These are phyloP conservation scores for Pygocentrus nattereri DNA, from an alignment of 2,797 vertebrate genomes.

Conservation along the genomic window DNA sequence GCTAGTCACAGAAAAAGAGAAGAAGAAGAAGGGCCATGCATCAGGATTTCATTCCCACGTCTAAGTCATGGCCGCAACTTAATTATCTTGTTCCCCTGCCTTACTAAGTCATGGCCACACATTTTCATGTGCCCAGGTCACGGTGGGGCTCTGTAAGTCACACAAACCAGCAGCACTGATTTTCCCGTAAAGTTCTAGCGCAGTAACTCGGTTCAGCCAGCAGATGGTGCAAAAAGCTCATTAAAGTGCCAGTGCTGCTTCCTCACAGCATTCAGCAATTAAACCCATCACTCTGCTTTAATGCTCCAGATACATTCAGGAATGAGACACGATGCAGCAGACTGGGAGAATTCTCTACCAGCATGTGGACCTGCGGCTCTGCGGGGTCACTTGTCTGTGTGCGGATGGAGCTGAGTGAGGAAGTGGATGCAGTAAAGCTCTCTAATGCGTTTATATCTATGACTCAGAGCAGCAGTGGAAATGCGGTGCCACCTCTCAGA, in stretches of 20 bases:
- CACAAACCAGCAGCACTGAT: no score
- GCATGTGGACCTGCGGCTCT: no score
- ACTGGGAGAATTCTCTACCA: background rate
- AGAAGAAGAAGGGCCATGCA: no score
- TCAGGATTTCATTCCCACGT: no score
- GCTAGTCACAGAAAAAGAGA: no score
- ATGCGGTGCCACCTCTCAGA: constrained; percentile 58
- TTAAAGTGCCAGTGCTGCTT: no score
- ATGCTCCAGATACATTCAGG: background rate
- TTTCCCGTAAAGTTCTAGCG: background rate
- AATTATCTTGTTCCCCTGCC: no score
- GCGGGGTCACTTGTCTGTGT: background rate
- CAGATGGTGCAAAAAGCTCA: constrained; percentile 61
- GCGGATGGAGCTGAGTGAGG: background rate
- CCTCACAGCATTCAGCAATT: background rate
- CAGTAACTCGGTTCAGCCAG: constrained; percentile 53
- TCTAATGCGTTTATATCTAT: constrained; percentile 40
- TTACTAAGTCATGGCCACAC: no score
- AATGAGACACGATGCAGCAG: background rate
- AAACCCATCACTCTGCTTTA: background rate
- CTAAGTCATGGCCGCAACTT: no score
- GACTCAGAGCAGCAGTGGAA: constrained; percentile 60
- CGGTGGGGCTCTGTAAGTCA: no score
- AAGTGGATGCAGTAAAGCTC: constrained; percentile 19
- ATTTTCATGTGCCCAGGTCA: no score